These are phyloP conservation scores for Thamnophis elegans DNA, from an alignment of 2,797 vertebrate genomes.

Conservation along the genomic window DNA sequence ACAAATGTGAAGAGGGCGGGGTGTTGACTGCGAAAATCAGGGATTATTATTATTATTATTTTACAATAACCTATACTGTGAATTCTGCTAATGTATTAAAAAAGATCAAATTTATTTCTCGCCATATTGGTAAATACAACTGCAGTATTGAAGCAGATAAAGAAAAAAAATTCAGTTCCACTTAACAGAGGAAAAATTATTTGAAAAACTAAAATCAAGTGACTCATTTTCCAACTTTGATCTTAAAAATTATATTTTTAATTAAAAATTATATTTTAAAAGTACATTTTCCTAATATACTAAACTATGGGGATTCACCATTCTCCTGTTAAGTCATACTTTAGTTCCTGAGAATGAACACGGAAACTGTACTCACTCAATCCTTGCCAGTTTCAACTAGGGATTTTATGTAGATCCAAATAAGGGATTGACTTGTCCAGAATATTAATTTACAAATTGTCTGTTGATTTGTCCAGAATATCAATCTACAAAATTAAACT, in stretches of 20 bases:
- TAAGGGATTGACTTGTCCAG: neutral
- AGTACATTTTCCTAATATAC: neutral
- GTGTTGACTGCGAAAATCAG: neutral
- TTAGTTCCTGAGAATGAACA: neutral
- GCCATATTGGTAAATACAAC: neutral
- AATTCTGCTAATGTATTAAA: neutral
- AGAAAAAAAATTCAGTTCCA: neutral
- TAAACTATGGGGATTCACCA: neutral
- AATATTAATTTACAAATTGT: neutral
- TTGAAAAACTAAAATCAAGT: neutral
- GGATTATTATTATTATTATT: neutral
- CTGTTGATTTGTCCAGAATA: neutral
- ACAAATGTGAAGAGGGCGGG: neutral
- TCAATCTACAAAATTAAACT: neutral
- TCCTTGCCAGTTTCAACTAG: neutral
- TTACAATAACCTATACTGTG: neutral
- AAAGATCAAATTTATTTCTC: neutral
- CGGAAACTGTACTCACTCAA: neutral
- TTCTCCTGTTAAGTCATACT: neutral
- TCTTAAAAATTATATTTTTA: neutral
- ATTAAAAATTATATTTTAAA: neutral
- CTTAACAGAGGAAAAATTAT: neutral
- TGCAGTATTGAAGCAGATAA: neutral
- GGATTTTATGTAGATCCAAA: neutral
- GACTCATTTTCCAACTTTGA: neutral